Evolutionary conservation across 2,797 vertebrate genomes (phyloP).

Genomic region (Balearica regulorum): DNA sequence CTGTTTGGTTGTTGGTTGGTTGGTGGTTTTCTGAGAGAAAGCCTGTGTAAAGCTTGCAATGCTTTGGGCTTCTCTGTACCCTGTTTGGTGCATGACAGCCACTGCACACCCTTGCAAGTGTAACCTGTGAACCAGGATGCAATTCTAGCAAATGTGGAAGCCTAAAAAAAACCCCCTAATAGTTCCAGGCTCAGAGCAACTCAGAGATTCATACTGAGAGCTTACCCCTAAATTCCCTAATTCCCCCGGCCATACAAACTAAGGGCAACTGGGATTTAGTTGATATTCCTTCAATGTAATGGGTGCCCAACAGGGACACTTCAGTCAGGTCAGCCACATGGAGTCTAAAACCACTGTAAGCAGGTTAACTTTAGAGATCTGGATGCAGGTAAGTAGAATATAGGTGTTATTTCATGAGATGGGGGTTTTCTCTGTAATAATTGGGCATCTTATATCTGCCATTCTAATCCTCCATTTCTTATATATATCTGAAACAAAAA

Average conservation of each 20-base stretch:
- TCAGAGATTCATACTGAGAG: not conserved
- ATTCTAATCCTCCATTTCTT: not conserved
- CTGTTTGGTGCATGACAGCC: not conserved
- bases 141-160: not conserved
- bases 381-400: not conserved
- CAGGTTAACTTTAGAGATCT: not conserved
- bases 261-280: not conserved
- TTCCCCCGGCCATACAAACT: not conserved
- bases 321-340: not conserved
- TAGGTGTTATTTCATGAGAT: not conserved
- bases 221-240: not conserved
- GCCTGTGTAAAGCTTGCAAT: not conserved
- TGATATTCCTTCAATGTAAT: not conserved
- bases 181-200: not conserved
- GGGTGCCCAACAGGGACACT: not conserved
- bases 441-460: not conserved
- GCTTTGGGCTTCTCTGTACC: not conserved
- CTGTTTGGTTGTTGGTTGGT: too few relatives aligned
- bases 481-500: not conserved
- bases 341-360: not conserved
- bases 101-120: not conserved
- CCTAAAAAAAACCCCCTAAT: fast-evolving
- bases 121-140: not conserved
- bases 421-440: not conserved
- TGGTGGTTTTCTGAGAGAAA: not conserved